Evolutionary conservation across 2,888 invertebrate species (phyloP).

Genomic region (Megaustenia siamemsis): DNA sequence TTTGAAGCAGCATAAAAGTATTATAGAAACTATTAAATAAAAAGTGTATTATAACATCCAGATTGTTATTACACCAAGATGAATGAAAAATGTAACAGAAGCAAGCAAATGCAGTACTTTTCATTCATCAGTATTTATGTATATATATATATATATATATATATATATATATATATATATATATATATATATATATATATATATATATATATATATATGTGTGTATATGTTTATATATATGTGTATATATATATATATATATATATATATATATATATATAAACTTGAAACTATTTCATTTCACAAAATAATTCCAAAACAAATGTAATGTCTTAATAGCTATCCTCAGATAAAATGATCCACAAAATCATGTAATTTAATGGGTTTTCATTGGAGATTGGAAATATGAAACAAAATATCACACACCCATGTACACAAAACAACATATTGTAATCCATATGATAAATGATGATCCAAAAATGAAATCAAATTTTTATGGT

Average conservation of each 20-base stretch:
- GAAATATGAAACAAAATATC: too few species aligned
- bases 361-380: background rate
- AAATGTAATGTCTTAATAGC: background rate
- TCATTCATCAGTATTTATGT: background rate
- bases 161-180: slow-evolving; percentile 40
- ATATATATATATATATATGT: slow-evolving; percentile 14
- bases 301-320: background rate
- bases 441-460: background rate
- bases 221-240: background rate
- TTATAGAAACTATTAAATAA: background rate
- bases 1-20: background rate
- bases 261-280: background rate
- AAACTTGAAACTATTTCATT: background rate
- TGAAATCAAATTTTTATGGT: background rate
- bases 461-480: background rate
- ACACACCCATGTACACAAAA: background rate
- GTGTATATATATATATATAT: background rate
- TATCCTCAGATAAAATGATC: background rate
- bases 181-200: slow-evolving; percentile 37
- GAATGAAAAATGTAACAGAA: background rate
- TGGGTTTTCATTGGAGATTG: too few species aligned
- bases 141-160: slow-evolving; percentile 14
- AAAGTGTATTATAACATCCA: background rate
- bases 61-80: background rate
- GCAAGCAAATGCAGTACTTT: too few species aligned